Evolutionary conservation across 2,113 vertebrate genomes (phyloP), one percentile per base, ranked within the genome.

Genomic region (Pomatorhinus ruficollis): DNA sequence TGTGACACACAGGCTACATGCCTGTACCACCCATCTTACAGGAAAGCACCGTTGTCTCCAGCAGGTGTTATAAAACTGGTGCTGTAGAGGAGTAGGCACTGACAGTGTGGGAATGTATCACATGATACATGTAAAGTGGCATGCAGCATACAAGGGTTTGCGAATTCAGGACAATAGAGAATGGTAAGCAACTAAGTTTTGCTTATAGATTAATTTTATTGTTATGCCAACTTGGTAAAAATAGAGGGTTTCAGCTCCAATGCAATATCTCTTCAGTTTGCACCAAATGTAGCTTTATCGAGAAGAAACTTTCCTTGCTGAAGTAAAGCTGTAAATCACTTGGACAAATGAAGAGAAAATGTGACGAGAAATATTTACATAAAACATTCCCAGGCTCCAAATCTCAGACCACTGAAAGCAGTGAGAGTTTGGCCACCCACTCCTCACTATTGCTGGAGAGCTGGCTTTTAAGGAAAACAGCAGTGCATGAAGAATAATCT

Each of bases 311-410:
- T 87, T 89, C 68, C 40, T 72, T 92, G 69, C 60, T 66, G 52
- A 94, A 88, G 23, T 91, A 64, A 94, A 97, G 76, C 87, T 96
- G 86, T 61, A 96, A 90, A 90, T 87, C 80, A 57, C 64, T 96
- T n/a, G 52, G 90, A 87, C 81, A 94, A 91, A 96, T 69, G 78
- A 96, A 95, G 61, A 84, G 87, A 91, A 91, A 91, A 96, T 89
- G 93, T 89, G 93, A 96, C 83, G 76, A 91, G 80, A 95, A 95
- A 90, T 96, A 91, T 97, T 95, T 95, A 94, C 78, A 69, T 95
- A 47, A 94, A 87, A 82, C 54, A 75, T 93, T 83, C n/a, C 44
- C 80, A 91, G 82, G 59, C 79, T 95, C 50, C 76, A 90, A 74
- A 93, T 92, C 84, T 82, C 78, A 89, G 90, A 89, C 91, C 88